Evolutionary conservation across 2,113 vertebrate species (phyloP).

Genomic region (Dipodomys stephensi): DNA sequence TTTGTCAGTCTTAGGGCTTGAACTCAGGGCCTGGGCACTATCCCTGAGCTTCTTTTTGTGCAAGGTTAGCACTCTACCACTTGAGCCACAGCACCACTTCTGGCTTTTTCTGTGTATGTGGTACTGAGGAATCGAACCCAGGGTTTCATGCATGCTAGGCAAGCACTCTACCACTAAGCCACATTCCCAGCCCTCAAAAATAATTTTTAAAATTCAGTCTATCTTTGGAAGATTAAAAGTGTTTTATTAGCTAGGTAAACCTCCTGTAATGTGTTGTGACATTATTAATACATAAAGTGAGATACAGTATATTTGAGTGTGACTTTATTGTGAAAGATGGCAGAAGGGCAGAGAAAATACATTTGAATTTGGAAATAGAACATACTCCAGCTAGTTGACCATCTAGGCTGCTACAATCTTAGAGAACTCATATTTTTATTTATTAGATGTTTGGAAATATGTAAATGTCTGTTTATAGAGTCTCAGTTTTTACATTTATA

Average conservation of each 20-base stretch:
- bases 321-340: neutral
- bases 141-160: too few relatives aligned
- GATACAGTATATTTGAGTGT: neutral
- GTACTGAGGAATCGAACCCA: too few relatives aligned
- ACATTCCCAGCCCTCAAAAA: too few relatives aligned
- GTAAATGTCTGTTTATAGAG: neutral
- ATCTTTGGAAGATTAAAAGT: neutral
- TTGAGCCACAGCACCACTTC: too few relatives aligned
- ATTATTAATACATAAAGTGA: slow-evolving; percentile 56
- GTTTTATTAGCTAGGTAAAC: slow-evolving; percentile 70
- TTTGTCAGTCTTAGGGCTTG: too few relatives aligned
- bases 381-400: neutral
- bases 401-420: neutral
- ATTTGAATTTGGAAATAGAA: neutral
- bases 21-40: too few relatives aligned
- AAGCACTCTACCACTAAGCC: too few relatives aligned
- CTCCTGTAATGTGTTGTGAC: slow-evolving; percentile 29
- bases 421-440: neutral
- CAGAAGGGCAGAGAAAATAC: neutral
- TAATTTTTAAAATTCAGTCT: neutral
- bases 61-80: too few relatives aligned
- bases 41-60: too few relatives aligned
- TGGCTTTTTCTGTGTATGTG: too few relatives aligned
- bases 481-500: neutral
- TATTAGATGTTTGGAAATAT: neutral